Base-by-base conservation (phyloP, 2,797 vertebrate genomes). In the Spondyliosoma cantharus region DNA sequence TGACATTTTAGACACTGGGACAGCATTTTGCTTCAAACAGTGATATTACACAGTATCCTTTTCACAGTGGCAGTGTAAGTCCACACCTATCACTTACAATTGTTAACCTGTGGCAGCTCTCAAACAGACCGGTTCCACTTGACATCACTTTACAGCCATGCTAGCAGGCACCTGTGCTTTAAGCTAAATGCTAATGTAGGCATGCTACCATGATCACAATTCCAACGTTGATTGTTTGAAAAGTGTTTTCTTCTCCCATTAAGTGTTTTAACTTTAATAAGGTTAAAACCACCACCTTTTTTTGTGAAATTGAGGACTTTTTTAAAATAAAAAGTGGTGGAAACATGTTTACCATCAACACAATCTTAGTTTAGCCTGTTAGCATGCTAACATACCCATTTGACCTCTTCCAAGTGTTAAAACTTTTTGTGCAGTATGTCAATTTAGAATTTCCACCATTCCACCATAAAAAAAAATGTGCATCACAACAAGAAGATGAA, bases 1-100 rank as follows among this genome's bases (percentile, higher is more conserved):
- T 86, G 77, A 71, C 64, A 86, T 82, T 86, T 87, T 16, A 75
- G 52, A 70, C 64, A 53, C 29, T 74, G 32, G 16, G 61, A 82
- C 29, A 78, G 70, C 78, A 66, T 66, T 53, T 46, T 76, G 19
- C 19, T 63, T 80, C 24, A 54, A 46, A n/a, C 13, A 49, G 17
- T 49, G 53, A 81, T 63, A 70, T 74, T 5, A 52, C 5, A 69
- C n/a, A 24, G 16, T 22, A 4, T 3, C 24, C 27, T 24, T 50
- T 22, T 76, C 14, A 61, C 17, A 16, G 54, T 25, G 42, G 20
- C 57, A 48, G 7, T 45, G 16, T 71, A 50, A 62, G 48, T 66
- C 25, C 49, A 71, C 62, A 46, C 42, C 43, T 22, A 43, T 57
- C 46, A 61, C 13, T 73, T 52, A 79, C 76, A 70, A 15, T 7